Evolutionary conservation across 1,140 invertebrate species (phyloP), one percentile per base, ranked within the genome.

Genomic region (Zaprionus capensis): DNA sequence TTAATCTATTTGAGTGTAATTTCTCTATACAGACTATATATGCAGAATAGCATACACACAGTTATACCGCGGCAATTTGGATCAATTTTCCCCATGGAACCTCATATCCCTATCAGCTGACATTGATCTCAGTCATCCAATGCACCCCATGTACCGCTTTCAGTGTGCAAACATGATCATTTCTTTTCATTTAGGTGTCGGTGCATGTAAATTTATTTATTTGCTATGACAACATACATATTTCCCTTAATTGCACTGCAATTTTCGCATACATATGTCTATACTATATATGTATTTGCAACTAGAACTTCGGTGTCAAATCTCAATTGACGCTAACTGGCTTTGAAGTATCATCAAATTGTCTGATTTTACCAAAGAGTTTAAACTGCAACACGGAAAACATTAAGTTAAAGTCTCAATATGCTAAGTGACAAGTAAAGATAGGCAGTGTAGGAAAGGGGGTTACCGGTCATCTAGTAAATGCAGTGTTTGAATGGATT

Each of bases 171-270:
- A 12, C 34, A 6, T 66, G 59, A 53, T 22, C 64, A 87, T 82
- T 80, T 78, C 15, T 73, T 74, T 81, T 78, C 63, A 85, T 88
- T 46, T 79, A 81, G 70, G 73, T 66, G 62, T 28, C 20, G n/a
- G 34, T 64, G 55, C 71, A 85, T 88, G 85, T 78, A 85, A 88
- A 88, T 88, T 90, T 73, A 90, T 85, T 90, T 74, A 78, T 71
- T 90, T 75, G 81, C 55, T 9, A 44, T 44, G 12, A 38, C 36
- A 38, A 84, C 22, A 9, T 69, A 58, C 46, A 41, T 49, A 56
- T 66, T 41, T 76, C 59, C 46, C 59, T 76, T 53, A 74, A 68
- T 68, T 81, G 56, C 62, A 61, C 22, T 76, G 68, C 75, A 75
- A 69, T 80, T 77, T 17, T 22, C 65, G 20, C 11, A 53, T 34